Evolutionary conservation across 1,140 invertebrate species (phyloP), one percentile per base, ranked within the genome.

Genomic region (Calliopsis andreniformis): DNA sequence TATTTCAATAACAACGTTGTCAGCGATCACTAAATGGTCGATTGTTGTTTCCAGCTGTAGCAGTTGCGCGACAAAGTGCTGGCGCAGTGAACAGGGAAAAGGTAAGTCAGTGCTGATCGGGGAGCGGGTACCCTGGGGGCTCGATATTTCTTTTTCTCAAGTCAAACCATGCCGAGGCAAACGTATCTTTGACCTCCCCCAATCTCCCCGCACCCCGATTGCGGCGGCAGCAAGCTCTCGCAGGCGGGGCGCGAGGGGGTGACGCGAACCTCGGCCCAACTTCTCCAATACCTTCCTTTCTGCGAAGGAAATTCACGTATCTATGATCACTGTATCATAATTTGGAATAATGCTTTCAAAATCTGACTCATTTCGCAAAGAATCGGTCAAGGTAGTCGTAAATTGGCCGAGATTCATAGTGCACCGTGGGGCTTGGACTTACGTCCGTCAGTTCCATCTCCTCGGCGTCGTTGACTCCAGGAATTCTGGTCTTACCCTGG

Each of bases 371-470:
- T 55, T 59, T 62, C 5, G 20, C 8, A 71, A 75, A 10, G 35
- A 67, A 62, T 73, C 72, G 62, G 75, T 39, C 58, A 80, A 87
- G 76, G 51, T 43, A 76, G 77, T 67, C 42, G 55, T 69, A 85
- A 79, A 73, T 84, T 63, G 7, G 47, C 49, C 63, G 55, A 84
- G 81, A 61, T 39, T 71, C 67, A 76, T 70, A 63, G 62, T 56
- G 53, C 76, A 76, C 82, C 83, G 75, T 83, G 79, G 86, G 84
- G 78, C 10, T 80, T 85, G 89, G 91, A 97, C 97, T 97, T 96
- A 98, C 97, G 93, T 99, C 97, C 88, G 98, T 98, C 83, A 95
- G 90, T 90, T 95, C 94, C 94, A 98, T 96, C 93, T 99, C 98
- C 92, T 96, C 95, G 80, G 92, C 94, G 93, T 99, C 98, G 94